Evolutionary conservation across 2,888 invertebrate genomes (phyloP).

Genomic region (Drosophila putrida): DNA sequence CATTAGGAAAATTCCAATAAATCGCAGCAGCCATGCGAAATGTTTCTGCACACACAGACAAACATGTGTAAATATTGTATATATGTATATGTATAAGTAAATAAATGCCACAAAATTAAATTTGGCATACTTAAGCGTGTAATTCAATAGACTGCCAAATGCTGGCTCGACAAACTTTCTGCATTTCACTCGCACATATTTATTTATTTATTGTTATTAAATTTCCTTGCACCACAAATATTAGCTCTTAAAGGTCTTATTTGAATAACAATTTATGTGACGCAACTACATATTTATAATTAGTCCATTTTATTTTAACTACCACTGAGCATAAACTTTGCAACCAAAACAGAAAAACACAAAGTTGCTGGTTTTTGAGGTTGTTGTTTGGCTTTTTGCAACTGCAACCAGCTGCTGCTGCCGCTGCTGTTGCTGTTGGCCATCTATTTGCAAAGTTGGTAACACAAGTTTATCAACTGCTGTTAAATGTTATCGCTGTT

Average conservation of each 20-base stretch:
- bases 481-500: slow-evolving; percentile 38
- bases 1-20: slow-evolving; percentile 58
- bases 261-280: slow-evolving; percentile 54
- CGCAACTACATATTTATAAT: slow-evolving; percentile 18
- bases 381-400: slow-evolving; percentile 6
- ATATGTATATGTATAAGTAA: slow-evolving; percentile 1
- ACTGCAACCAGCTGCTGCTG: slow-evolving; percentile 12
- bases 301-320: slow-evolving; percentile 49
- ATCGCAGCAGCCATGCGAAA: slow-evolving; percentile 56
- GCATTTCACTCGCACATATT: slow-evolving; percentile 30
- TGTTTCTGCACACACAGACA: slow-evolving; percentile 4
- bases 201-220: neutral
- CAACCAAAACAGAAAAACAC: neutral
- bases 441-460: slow-evolving; percentile 25
- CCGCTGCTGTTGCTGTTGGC: neutral
- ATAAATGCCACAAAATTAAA: slow-evolving; percentile 35
- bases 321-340: slow-evolving; percentile 22
- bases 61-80: neutral
- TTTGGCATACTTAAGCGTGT: slow-evolving; percentile 31
- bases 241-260: slow-evolving; percentile 8
- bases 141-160: slow-evolving; percentile 47
- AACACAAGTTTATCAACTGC: slow-evolving; percentile 36
- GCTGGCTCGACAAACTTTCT: neutral
- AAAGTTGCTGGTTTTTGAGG: slow-evolving; percentile 34
- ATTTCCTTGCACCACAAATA: too few relatives aligned